phyloP scores from a whole-genome alignment of 2,113 vertebrate species.

The Meles meles region DNA sequence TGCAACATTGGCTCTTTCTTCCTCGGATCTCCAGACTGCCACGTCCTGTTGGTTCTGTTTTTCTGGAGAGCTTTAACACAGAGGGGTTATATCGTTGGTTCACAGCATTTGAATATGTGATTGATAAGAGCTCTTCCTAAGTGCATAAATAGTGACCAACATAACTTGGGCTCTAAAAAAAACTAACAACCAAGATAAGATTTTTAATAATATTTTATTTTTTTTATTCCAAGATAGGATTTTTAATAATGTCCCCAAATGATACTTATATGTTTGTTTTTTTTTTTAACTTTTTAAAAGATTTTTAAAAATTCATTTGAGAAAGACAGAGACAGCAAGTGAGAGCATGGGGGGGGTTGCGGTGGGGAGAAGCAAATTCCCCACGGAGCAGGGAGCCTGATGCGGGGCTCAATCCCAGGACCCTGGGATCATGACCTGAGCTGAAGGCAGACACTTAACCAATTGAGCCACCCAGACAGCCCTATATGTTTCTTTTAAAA shows the following conservation, averaged over 20 bases:
- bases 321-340: background rate
- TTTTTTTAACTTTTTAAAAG: background rate
- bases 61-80: background rate
- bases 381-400: too few species aligned
- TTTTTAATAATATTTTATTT: background rate
- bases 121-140: background rate
- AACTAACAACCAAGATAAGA: background rate
- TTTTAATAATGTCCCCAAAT: background rate
- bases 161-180: background rate
- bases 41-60: background rate
- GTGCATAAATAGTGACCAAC: background rate
- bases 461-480: too few species aligned
- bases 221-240: background rate
- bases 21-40: background rate
- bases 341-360: background rate
- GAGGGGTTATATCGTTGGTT: background rate
- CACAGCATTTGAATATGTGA: background rate
- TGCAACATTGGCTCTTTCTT: background rate
- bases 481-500: background rate
- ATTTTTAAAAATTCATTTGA: background rate
- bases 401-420: too few species aligned
- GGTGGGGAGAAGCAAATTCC: background rate
- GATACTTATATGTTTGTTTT: background rate
- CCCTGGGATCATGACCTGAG: too few species aligned
- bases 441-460: too few species aligned